These are phyloP conservation scores for Antechinus stuartii DNA, from an alignment of 2,113 vertebrate species.

Conservation along the genomic window DNA sequence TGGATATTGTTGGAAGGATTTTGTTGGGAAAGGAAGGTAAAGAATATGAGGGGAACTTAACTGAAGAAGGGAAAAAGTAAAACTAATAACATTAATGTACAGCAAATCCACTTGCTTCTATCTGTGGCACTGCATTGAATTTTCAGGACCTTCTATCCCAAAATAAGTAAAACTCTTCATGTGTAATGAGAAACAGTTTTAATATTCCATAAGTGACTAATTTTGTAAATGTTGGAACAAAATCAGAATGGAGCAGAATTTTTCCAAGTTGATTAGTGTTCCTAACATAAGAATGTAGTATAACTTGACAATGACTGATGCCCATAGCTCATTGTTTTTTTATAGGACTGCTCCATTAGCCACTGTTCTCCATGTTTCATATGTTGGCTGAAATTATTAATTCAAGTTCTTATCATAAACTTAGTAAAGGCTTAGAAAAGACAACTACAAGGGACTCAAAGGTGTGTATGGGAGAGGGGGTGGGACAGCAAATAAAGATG, in stretches of 20 bases:
- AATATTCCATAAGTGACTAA: conserved; percentile 78
- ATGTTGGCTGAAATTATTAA: conserved; percentile 24
- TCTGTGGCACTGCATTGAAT: conserved; percentile 21
- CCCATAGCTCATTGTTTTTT: conserved; percentile 46
- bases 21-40: not conserved
- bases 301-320: conserved; percentile 20
- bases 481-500: not conserved
- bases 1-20: conserved; percentile 34
- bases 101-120: conserved; percentile 55
- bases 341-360: conserved; percentile 17
- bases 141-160: conserved; percentile 60
- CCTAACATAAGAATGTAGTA: conserved; percentile 69
- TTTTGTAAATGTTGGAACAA: conserved; percentile 75
- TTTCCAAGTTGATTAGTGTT: conserved; percentile 72
- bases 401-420: conserved; percentile 40
- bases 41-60: not conserved
- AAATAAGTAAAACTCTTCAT: conserved; percentile 66
- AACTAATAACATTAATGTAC: conserved; percentile 54
- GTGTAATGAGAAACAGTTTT: conserved; percentile 70
- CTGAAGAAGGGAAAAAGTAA: conserved; percentile 8
- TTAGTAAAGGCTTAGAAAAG: conserved; percentile 29
- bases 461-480: not conserved
- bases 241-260: conserved; percentile 52
- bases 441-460: not conserved
- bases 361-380: conserved; percentile 42